Evolutionary conservation across 2,888 invertebrate genomes (phyloP).

Genomic region (Bimastos eiseni): DNA sequence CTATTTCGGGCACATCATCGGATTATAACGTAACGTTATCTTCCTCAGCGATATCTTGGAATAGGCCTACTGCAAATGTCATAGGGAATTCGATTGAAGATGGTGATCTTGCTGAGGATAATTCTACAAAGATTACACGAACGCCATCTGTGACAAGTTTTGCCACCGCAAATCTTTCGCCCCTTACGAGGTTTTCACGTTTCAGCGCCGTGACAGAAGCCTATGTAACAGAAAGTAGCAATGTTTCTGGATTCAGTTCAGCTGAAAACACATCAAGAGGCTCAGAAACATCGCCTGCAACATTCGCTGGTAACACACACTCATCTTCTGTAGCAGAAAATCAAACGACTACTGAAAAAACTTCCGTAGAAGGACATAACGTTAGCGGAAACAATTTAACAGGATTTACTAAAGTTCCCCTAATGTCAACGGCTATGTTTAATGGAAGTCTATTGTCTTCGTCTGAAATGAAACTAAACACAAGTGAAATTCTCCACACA

Average conservation of each 20-base stretch:
- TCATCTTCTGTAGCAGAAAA: neutral
- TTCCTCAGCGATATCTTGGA: neutral
- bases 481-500: neutral
- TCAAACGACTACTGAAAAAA: neutral
- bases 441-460: neutral
- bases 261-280: neutral
- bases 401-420: neutral
- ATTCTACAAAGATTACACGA: neutral
- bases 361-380: neutral
- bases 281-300: neutral
- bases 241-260: neutral
- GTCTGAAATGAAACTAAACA: neutral
- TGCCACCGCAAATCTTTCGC: neutral
- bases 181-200: neutral
- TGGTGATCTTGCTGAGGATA: neutral
- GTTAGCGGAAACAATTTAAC: neutral
- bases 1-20: neutral
- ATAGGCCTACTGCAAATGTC: neutral
- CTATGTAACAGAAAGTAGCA: neutral
- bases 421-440: neutral
- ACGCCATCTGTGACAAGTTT: neutral
- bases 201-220: neutral
- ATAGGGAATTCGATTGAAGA: neutral
- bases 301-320: neutral
- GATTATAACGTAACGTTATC: neutral